phyloP scores from a whole-genome alignment of 1,140 invertebrate species.

The Cydia fagiglandana region DNA sequence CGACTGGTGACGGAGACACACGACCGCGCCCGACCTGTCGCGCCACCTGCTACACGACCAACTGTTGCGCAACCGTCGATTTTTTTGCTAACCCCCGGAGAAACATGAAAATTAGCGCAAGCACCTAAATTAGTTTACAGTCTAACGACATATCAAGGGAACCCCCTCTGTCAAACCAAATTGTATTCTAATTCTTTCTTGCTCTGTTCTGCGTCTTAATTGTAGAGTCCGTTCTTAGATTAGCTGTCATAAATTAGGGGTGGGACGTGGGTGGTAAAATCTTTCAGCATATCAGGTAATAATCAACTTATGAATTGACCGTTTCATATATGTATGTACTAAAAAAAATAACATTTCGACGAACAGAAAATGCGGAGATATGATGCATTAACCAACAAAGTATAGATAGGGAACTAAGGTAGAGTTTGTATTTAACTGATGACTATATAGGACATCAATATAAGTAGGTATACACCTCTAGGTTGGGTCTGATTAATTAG shows the following conservation, averaged over 20 bases:
- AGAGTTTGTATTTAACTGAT: too few species aligned
- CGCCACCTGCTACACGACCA: conserved; percentile 72
- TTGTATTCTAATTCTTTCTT: not conserved
- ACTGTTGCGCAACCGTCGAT: conserved; percentile 77
- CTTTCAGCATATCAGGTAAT: not conserved
- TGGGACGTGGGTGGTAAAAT: not conserved
- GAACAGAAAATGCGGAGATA: too few species aligned
- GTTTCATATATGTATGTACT: too few species aligned
- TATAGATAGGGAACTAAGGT: too few species aligned
- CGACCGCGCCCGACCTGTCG: conserved; percentile 62
- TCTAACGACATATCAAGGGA: conserved; percentile 29
- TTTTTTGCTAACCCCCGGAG: conserved; percentile 64
- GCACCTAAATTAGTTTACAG: conserved; percentile 41
- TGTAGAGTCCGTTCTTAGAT: conserved; percentile 20
- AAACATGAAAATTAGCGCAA: conserved; percentile 65
- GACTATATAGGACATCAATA: too few species aligned
- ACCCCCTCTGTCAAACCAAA: not conserved
- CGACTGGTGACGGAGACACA: conserved; percentile 39
- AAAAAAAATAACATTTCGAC: too few species aligned
- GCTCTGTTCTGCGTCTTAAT: conserved; percentile 35
- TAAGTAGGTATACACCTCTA: too few species aligned
- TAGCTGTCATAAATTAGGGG: not conserved
- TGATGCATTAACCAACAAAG: too few species aligned
- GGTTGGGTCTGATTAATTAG: too few species aligned
- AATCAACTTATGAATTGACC: too few species aligned